Evolutionary conservation across 1,140 invertebrate species (phyloP).

Genomic region (Anoplophora glabripennis): DNA sequence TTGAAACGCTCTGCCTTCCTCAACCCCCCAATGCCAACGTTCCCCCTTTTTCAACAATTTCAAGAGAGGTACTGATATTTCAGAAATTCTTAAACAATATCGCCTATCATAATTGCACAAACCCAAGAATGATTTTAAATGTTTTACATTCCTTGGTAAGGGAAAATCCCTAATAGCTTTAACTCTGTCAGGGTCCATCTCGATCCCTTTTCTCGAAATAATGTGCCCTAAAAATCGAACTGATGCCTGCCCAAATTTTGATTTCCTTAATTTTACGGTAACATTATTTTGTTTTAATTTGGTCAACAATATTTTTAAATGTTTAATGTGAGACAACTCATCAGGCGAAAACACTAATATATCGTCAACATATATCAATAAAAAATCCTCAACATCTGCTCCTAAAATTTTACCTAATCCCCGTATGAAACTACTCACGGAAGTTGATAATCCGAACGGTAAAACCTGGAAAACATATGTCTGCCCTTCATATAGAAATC

Average conservation of each 20-base stretch:
- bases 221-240: slow-evolving; percentile 3
- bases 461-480: background rate
- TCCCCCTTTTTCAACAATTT: slow-evolving; percentile 9
- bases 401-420: background rate
- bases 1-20: background rate
- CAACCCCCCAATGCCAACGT: background rate
- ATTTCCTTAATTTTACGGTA: slow-evolving; percentile 11
- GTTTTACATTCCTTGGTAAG: background rate
- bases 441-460: background rate
- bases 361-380: slow-evolving; percentile 7
- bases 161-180: slow-evolving; percentile 4
- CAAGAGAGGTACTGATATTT: slow-evolving; percentile 4
- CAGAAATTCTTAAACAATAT: background rate
- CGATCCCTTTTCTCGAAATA: slow-evolving; percentile 1
- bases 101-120: slow-evolving; percentile 9
- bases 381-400: background rate
- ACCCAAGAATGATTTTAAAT: slow-evolving; percentile 1
- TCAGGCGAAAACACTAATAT: slow-evolving; percentile 9
- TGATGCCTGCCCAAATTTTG: background rate
- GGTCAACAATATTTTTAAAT: slow-evolving; percentile 5
- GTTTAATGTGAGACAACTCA: background rate
- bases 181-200: background rate
- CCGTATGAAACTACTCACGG: background rate
- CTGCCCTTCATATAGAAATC: background rate
- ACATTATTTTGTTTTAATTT: background rate